A percentile compares a stretch with the other conserved stretches of the same genome.
These are phyloP conservation scores for Dufourea novaeangliae DNA, from an alignment of 1,140 invertebrate genomes.

Conservation along the genomic window DNA sequence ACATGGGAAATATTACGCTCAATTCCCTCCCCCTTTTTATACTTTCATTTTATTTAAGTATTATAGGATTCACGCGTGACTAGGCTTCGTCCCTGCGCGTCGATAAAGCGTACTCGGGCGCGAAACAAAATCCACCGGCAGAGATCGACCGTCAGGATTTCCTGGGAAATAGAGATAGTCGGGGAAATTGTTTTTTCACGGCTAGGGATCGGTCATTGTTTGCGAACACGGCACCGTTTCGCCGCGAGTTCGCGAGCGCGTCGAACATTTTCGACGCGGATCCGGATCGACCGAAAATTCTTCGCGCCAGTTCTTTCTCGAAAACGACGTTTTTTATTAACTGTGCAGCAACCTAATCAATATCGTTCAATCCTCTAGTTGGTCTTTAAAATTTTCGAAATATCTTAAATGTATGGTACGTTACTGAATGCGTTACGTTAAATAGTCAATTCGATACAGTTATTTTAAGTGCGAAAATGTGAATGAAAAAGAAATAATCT, in stretches of 20 bases:
- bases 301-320: neutral
- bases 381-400: no score
- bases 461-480: no score
- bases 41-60: neutral
- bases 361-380: no score
- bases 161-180: neutral
- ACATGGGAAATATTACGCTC: no score
- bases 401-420: no score
- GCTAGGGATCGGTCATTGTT: constrained; percentile 6
- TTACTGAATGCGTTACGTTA: no score
- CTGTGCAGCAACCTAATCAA: no score
- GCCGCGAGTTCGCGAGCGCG: neutral
- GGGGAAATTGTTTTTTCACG: constrained; percentile 30
- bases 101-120: neutral
- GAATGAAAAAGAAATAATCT: no score
- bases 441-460: no score
- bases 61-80: neutral
- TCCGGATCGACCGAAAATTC: neutral
- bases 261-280: neutral
- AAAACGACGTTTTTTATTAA: no score
- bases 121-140: constrained; percentile 6
- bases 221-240: neutral
- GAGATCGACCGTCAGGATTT: constrained; percentile 1
- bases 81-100: neutral
- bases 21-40: neutral